Evolutionary conservation across 2,113 vertebrate genomes (phyloP), one percentile per base, ranked within the genome.

Genomic region (Rostratula benghalensis): DNA sequence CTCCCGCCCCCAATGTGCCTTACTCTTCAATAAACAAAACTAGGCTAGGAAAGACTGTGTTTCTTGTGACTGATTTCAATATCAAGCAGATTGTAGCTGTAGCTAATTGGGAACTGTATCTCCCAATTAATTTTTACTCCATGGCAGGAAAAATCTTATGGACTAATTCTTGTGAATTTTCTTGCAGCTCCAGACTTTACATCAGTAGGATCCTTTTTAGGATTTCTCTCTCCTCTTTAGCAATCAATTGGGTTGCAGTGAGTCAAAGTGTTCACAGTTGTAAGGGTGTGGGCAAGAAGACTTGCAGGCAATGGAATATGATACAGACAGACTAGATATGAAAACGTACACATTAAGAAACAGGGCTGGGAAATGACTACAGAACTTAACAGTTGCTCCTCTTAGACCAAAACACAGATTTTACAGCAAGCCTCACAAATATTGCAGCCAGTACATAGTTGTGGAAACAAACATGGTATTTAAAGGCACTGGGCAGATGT

Each of bases 141-240:
- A 2, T 0, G 5, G 13, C 19, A 8, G 1, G 64, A 45, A 59
- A 61, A 69, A 6, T 1, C 7, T 31, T 37, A 14, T 6, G 63
- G 54, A 12, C 41, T 74, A 30, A 21, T 24, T 51, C 12, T 46
- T 30, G 51, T 57, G 64, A 19, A 18, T 77, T 80, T 77, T 67
- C 37, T 46, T 59, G 39, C 25, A 11, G 3, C 5, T 65, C 2
- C 22, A 33, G 16, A 17, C 21, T 81, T 65, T 37, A 3, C 8
- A 21, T 25, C 80, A 12, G 39, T 14, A 43, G 35, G 31, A 79
- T 90, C 2, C 6, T 53, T 61, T 25, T 1, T 3, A 37, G 77
- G 68, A 19, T 91, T 78, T 70, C 31, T 60, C 33, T 48, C 19
- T 4, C 1, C 37, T 20, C 37, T 25, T 35, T 8, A 93, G 63